Evolutionary conservation across 2,888 invertebrate species (phyloP).

Genomic region (Eugnorisma glareosa): DNA sequence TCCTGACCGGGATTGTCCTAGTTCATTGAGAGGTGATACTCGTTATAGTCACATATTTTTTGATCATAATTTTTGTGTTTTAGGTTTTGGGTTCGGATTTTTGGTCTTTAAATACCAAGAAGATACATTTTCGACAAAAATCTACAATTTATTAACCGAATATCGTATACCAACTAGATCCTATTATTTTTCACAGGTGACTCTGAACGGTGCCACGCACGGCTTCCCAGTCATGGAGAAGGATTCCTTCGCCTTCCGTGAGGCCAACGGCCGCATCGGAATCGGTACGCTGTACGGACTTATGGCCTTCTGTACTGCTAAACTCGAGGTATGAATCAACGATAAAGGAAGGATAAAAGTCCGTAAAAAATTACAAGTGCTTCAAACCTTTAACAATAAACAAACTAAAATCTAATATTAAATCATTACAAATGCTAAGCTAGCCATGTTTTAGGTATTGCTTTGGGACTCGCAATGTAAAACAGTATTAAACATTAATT

Average conservation of each 20-base stretch:
- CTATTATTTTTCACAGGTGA: constrained; percentile 79
- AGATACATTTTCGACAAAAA: neutral
- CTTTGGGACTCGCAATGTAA: neutral
- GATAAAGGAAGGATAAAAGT: neutral
- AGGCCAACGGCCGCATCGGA: constrained; percentile 89
- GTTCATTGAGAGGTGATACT: neutral
- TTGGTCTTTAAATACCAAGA: neutral
- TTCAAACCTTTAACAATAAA: neutral
- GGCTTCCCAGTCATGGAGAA: constrained; percentile 93
- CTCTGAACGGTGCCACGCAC: constrained; percentile 92
- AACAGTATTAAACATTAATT: neutral
- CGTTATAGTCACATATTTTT: neutral
- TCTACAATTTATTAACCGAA: neutral
- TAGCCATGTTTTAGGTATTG: neutral
- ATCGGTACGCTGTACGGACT: constrained; percentile 92
- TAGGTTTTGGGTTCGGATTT: too few species aligned
- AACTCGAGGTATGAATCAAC: constrained; percentile 86
- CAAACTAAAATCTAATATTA: neutral
- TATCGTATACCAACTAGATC: neutral
- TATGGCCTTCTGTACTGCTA: constrained; percentile 90
- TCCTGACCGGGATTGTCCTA: neutral
- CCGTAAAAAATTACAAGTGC: neutral
- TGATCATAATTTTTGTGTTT: neutral
- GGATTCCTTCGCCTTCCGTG: constrained; percentile 92
- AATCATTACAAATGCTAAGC: neutral